Evolutionary conservation across 2,113 vertebrate species (phyloP).

Genomic region (Hylia prasina): DNA sequence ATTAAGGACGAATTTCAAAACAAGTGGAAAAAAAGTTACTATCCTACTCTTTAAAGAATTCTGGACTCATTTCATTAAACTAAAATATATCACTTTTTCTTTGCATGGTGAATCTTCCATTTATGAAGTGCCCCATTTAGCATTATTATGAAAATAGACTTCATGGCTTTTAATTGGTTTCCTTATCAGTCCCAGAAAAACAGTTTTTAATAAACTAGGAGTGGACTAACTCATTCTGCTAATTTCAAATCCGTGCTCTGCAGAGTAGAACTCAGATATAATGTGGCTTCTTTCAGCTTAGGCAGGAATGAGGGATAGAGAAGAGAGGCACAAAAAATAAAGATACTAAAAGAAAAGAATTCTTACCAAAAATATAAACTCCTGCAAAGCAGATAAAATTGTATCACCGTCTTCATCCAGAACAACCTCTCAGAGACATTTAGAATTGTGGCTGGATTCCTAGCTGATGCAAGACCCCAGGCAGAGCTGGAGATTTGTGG

Average conservation of each 20-base stretch:
- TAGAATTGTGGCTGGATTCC: neutral
- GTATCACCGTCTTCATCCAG: neutral
- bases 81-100: slow-evolving; percentile 47
- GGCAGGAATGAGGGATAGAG: neutral
- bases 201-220: slow-evolving; percentile 58
- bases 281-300: neutral
- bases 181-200: slow-evolving; percentile 65
- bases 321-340: neutral
- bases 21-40: neutral
- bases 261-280: neutral
- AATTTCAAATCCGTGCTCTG: slow-evolving; percentile 58
- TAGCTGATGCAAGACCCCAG: neutral
- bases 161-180: slow-evolving; percentile 67
- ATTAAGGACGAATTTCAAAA: slow-evolving; percentile 15
- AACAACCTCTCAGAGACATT: neutral
- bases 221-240: slow-evolving; percentile 23
- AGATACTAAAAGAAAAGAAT: neutral
- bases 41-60: slow-evolving; percentile 28
- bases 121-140: slow-evolving; percentile 58
- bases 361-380: neutral
- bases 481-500: neutral
- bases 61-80: slow-evolving; percentile 41
- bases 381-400: neutral
- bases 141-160: slow-evolving; percentile 68
- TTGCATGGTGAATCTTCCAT: slow-evolving; percentile 64